Evolutionary conservation across 2,797 vertebrate species (phyloP).

Genomic region (Tokudaia tokunoshimensis): DNA sequence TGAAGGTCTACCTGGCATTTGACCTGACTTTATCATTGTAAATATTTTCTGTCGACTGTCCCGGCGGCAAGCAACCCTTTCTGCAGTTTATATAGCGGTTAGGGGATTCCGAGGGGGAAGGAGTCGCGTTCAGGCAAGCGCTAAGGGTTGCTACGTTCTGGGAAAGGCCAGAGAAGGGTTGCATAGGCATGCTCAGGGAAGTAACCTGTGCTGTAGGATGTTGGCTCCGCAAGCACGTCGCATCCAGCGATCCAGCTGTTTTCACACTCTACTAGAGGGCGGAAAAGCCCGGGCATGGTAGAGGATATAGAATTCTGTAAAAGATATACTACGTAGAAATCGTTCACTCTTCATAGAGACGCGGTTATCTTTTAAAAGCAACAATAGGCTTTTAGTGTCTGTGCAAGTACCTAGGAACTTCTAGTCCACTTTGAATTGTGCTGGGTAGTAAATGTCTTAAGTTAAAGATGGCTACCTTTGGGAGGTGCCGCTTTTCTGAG

Average conservation of each 20-base stretch:
- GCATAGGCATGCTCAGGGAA: neutral
- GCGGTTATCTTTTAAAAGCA: conserved; percentile 55
- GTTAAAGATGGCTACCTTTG: neutral
- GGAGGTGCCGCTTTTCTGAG: neutral
- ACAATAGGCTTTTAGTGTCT: neutral
- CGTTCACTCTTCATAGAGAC: neutral
- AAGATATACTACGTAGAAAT: neutral
- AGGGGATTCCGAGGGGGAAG: neutral
- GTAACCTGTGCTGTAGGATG: neutral
- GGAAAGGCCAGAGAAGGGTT: conserved; percentile 33
- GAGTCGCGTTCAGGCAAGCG: neutral
- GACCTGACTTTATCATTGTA: neutral
- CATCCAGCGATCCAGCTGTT: conserved; percentile 2
- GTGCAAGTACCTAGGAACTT: conserved; percentile 25
- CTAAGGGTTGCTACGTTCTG: neutral
- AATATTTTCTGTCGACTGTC: neutral
- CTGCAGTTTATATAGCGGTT: neutral
- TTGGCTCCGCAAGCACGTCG: fast-evolving
- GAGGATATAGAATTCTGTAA: neutral
- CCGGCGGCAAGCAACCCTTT: neutral
- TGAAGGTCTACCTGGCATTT: neutral
- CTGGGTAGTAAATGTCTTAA: neutral
- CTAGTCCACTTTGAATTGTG: neutral
- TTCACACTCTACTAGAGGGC: neutral
- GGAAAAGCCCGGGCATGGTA: neutral